A percentile compares a stretch with the other conserved stretches of the same genome.
These are phyloP conservation scores for Heliconius hermathena DNA, from an alignment of 1,140 invertebrate genomes.

Conservation along the genomic window DNA sequence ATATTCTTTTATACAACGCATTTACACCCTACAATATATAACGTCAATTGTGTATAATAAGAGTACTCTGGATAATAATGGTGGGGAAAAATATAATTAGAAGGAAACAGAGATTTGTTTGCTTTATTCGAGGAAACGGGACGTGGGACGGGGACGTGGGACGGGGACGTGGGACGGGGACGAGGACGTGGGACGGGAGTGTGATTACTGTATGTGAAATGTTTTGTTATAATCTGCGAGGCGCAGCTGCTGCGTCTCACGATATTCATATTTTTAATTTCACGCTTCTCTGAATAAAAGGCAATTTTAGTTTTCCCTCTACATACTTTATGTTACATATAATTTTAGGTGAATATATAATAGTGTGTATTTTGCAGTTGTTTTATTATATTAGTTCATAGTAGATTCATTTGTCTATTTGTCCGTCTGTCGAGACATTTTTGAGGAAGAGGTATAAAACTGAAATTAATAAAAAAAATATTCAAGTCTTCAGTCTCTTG, in stretches of 20 bases:
- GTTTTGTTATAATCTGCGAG: constrained; percentile 41
- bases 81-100: constrained; percentile 30
- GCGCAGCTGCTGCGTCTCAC: constrained; percentile 53
- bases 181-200: constrained; percentile 21
- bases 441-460: no score
- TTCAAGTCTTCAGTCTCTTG: no score
- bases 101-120: constrained; percentile 39
- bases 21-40: neutral
- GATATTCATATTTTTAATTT: constrained; percentile 66
- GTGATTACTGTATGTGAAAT: constrained; percentile 47
- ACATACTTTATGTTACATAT: neutral
- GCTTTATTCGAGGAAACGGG: constrained; percentile 35
- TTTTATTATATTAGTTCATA: no score
- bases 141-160: neutral
- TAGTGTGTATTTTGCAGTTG: neutral
- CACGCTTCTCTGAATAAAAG: constrained; percentile 47
- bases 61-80: neutral
- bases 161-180: neutral
- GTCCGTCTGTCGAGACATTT: no score
- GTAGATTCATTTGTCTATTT: no score
- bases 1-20: neutral
- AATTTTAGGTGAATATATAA: neutral
- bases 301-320: constrained; percentile 37
- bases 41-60: neutral
- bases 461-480: no score